A percentile compares a stretch with the other conserved stretches of the same genome.
Evolutionary conservation across 2,888 invertebrate species (phyloP).

Genomic region (Crioceris asparagi): DNA sequence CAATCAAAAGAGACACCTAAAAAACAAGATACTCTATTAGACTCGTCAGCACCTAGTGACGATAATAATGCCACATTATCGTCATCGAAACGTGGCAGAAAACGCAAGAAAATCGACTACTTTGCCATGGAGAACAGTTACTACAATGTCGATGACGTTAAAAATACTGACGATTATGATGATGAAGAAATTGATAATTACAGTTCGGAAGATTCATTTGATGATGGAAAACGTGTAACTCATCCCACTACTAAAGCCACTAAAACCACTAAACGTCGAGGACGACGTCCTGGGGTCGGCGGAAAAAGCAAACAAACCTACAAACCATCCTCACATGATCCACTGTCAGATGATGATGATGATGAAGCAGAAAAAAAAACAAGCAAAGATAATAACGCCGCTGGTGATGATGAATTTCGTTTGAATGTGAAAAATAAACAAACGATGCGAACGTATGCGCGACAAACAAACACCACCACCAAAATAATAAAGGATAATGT

Average conservation of each 20-base stretch:
- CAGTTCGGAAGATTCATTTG: neutral
- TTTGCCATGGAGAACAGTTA: conserved; percentile 16
- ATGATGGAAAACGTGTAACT: neutral
- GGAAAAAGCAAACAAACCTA: neutral
- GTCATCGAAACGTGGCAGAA: conserved; percentile 20
- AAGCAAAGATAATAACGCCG: neutral
- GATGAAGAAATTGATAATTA: too few relatives aligned
- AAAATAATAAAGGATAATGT: too few relatives aligned
- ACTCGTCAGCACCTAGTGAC: neutral
- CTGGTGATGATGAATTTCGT: neutral
- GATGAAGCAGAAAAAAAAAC: neutral
- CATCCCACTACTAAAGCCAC: neutral
- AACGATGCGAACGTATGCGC: neutral
- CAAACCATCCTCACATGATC: neutral
- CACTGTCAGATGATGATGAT: neutral
- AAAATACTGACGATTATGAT: too few relatives aligned
- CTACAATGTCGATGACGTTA: neutral
- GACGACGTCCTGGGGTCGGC: too few relatives aligned
- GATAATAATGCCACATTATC: conserved; percentile 2
- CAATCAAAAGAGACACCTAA: too few relatives aligned
- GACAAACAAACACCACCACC: too few relatives aligned
- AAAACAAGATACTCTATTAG: too few relatives aligned
- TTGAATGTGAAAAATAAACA: neutral
- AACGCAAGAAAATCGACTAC: conserved; percentile 22
- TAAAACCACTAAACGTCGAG: conserved; percentile 2